Conservation (phyloP, 1,140 invertebrate species). For the Acyrthosiphon pisum region DNA sequence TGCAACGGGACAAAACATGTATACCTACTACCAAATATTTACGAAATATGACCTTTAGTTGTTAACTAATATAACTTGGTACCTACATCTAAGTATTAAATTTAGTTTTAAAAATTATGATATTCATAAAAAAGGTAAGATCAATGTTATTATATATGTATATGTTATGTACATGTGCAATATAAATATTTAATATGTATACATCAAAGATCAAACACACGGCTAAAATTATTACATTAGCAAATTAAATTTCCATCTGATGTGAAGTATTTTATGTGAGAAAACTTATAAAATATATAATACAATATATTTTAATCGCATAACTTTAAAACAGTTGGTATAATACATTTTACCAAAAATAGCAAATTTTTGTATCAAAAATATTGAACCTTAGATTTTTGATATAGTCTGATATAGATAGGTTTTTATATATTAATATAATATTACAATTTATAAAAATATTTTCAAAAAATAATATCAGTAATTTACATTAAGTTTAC, state of each 20-base stretch:
- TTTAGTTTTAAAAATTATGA: neutral
- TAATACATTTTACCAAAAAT: neutral
- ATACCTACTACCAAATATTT: neutral
- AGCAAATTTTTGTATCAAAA: neutral
- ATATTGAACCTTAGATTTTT: neutral
- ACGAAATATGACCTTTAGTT: neutral
- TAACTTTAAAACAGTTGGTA: neutral
- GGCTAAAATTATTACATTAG: neutral
- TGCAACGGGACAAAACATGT: neutral
- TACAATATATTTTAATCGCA: neutral
- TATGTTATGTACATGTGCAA: neutral
- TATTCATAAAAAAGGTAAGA: neutral
- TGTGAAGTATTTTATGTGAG: neutral
- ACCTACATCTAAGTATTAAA: neutral
- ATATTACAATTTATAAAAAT: neutral
- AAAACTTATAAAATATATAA: neutral
- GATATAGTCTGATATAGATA: neutral
- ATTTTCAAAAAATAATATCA: neutral
- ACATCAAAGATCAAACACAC: neutral
- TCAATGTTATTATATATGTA: neutral
- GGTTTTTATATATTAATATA: neutral
- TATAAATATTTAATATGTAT: too few relatives aligned
- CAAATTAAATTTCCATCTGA: neutral
- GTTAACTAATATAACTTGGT: neutral
- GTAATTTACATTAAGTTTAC: too few relatives aligned